Conservation (phyloP, 23 tunicate genomes). For the Styela plicata region DNA sequence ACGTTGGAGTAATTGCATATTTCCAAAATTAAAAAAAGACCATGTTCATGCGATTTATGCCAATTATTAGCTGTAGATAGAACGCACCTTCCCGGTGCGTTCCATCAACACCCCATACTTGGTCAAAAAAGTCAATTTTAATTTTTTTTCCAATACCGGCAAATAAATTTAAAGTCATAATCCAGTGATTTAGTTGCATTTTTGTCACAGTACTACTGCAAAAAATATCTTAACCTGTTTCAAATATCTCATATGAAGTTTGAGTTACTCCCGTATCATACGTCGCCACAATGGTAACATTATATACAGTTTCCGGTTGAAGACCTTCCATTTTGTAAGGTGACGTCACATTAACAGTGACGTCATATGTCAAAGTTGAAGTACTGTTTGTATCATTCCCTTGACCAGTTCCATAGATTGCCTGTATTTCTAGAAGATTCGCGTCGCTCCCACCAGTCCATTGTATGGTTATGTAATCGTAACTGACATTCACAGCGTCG, state of each 20-base stretch:
- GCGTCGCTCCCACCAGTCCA: slow-evolving; percentile 17
- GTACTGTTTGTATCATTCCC: neutral
- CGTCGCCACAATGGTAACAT: slow-evolving; percentile 14
- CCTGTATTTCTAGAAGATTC: neutral
- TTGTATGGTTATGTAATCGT: neutral
- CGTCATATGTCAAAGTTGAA: neutral
- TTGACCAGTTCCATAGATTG: neutral
- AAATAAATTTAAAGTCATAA: too few species aligned
- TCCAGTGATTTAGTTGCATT: too few species aligned
- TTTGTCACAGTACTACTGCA: too few species aligned
- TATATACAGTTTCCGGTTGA: slow-evolving; percentile 1
- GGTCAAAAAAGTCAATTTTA: too few species aligned
- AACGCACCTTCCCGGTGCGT: too few species aligned
- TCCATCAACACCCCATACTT: too few species aligned
- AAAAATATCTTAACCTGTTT: slow-evolving; percentile 20
- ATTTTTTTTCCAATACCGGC: too few species aligned
- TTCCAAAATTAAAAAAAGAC: too few species aligned
- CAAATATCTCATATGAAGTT: neutral
- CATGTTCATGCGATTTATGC: too few species aligned
- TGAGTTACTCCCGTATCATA: slow-evolving; percentile 15
- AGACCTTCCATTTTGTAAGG: neutral
- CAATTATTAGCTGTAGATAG: too few species aligned
- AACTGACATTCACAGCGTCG: slow-evolving; percentile 12
- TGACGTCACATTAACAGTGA: neutral
- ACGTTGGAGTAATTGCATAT: too few species aligned